These are phyloP conservation scores for Trichogramma pretiosum DNA, from an alignment of 1,140 invertebrate genomes.

Conservation along the genomic window DNA sequence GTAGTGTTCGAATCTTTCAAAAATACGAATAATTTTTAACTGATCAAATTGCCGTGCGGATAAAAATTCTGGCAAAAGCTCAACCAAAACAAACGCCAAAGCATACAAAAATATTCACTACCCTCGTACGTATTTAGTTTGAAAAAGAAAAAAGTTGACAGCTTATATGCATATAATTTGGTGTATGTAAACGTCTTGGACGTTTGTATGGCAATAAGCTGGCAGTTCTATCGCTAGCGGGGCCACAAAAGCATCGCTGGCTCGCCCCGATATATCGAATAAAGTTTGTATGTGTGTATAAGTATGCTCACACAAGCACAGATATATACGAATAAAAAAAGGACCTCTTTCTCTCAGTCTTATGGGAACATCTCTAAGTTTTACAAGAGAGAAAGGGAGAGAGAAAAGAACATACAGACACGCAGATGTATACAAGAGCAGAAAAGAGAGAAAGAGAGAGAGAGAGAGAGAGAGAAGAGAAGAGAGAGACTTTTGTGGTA, in stretches of 20 bases:
- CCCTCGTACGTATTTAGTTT: no score
- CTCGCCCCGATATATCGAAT: slow-evolving; percentile 3
- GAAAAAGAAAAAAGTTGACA: no score
- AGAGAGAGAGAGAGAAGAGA: slow-evolving; percentile 9
- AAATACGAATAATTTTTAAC: no score
- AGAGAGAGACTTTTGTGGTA: no score
- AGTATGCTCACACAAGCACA: not conserved
- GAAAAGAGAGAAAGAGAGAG: slow-evolving; percentile 4
- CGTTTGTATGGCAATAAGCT: slow-evolving; percentile 43
- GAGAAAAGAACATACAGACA: not conserved
- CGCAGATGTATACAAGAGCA: slow-evolving; percentile 2
- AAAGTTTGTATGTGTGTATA: not conserved
- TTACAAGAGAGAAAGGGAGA: slow-evolving; percentile 6
- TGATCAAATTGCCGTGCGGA: no score
- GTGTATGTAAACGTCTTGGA: slow-evolving; percentile 32
- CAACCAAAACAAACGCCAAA: no score
- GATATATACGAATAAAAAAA: not conserved
- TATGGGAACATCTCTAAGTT: slow-evolving; percentile 5
- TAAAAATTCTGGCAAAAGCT: no score
- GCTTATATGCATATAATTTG: not conserved
- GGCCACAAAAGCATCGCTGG: slow-evolving; percentile 5
- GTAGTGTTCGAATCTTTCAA: no score
- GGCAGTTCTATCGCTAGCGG: slow-evolving; percentile 31
- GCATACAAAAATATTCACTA: no score
- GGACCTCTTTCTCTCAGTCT: not conserved